Evolutionary conservation across 2,797 vertebrate species (phyloP), one percentile per base, ranked within the genome.

Genomic region (Sebastiscus tertius): DNA sequence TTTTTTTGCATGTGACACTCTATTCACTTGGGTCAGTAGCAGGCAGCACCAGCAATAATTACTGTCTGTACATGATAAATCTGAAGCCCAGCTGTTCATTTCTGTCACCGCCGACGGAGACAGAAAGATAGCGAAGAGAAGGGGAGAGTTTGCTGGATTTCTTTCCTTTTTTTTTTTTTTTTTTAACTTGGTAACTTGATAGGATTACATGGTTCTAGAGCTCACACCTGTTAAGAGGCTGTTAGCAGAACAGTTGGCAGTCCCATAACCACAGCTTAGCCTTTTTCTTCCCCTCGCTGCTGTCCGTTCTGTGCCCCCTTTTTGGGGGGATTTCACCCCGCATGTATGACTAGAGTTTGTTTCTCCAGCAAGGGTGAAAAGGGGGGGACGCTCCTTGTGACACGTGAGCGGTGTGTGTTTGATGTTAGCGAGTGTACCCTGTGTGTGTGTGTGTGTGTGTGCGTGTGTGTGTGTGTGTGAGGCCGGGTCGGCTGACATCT

Each of bases 71-170:
- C 96, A 96, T 96, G 96, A 96, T 85, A 94, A 94, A 96, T 96
- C 95, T 96, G 93, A 96, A 94, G 93, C 93, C 95, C 97, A 97
- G 96, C 96, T 97, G 96, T 97, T 97, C 92, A 77, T 87, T 94
- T 94, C 93, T 96, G 91, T 96, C 96, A 95, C 87, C 86, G 93
- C 88, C 94, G 90, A 88, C 88, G 89, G 88, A 92, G 81, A 79
- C 85, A 81, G 82, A 88, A 82, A 63, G 81, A 77, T 58, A 76
- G 79, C 49, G 33, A 26, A 34, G 75, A 71, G 60, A 20, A 39
- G 36, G 62, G 22, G 60, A 56, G 67, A 86, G 90, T 90, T 95
- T 91, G 93, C 87, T 59, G 88, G 89, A 94, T 93, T 94, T 95
- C 84, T 83, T 77, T 90, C 83, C 81, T 73, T 87, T 91, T 34